Evolutionary conservation across 2,113 vertebrate species (phyloP).

Genomic region (Rhea americana): DNA sequence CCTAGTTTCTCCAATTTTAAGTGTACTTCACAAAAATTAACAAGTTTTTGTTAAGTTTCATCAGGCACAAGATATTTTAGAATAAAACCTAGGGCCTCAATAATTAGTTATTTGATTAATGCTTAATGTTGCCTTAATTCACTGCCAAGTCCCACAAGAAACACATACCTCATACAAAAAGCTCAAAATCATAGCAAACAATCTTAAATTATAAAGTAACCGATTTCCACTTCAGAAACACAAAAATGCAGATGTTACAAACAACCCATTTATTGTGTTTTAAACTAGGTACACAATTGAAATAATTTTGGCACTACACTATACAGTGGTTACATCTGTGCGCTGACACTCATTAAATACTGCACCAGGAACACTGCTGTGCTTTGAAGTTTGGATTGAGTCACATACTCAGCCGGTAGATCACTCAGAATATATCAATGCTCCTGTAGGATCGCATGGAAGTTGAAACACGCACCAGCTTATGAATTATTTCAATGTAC

Average conservation of each 20-base stretch:
- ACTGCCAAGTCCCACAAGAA: not conserved
- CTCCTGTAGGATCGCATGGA: conserved; percentile 57
- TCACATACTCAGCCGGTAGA: conserved; percentile 48
- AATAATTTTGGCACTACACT: conserved; percentile 91
- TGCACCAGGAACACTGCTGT: conserved; percentile 72
- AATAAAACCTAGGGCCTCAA: not conserved
- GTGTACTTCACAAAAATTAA: not conserved
- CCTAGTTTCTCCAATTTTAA: not conserved
- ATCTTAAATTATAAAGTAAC: not conserved
- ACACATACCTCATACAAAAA: not conserved
- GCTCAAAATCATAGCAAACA: not conserved
- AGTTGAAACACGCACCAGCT: conserved; percentile 53
- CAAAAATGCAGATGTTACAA: conserved; percentile 77
- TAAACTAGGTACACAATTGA: conserved; percentile 83
- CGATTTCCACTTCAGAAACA: conserved; percentile 3
- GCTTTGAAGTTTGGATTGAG: conserved; percentile 47
- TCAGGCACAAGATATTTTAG: not conserved
- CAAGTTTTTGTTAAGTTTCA: not conserved
- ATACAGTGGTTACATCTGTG: conserved; percentile 76
- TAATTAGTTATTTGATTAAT: not conserved
- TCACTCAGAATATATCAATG: conserved; percentile 51
- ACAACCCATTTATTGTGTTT: conserved; percentile 85
- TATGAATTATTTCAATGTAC: conserved; percentile 49
- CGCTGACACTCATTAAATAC: conserved; percentile 74
- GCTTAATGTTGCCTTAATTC: not conserved